Conservation (phyloP, 1,140 invertebrate species). For the Drosophila tropicalis region DNA sequence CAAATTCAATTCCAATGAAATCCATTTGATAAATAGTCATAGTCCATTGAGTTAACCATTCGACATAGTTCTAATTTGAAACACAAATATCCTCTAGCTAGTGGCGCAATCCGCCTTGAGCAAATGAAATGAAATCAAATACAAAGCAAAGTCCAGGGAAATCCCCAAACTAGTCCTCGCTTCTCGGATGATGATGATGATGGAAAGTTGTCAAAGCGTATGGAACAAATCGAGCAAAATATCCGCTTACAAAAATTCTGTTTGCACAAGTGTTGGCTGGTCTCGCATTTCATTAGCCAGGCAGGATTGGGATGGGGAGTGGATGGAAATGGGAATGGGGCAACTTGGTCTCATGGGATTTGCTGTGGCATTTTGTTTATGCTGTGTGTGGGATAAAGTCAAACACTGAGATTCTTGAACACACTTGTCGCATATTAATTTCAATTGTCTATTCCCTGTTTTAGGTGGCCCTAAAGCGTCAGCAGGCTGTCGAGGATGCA, state of each 20-base stretch:
- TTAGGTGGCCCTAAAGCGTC: constrained; percentile 97
- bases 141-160: constrained; percentile 36
- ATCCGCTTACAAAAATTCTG: constrained; percentile 72
- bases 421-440: constrained; percentile 83
- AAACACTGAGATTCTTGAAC: constrained; percentile 54
- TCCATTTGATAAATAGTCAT: constrained; percentile 8
- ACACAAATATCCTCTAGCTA: constrained; percentile 56
- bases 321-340: background rate
- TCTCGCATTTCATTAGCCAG: constrained; percentile 62
- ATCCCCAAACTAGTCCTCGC: constrained; percentile 20
- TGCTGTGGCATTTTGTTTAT: constrained; percentile 39
- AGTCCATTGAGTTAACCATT: constrained; percentile 45
- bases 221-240: constrained; percentile 75
- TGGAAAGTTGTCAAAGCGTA: constrained; percentile 76
- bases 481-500: constrained; percentile 98
- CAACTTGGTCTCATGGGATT: constrained; percentile 58
- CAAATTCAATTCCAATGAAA: constrained; percentile 8
- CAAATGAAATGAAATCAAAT: constrained; percentile 65
- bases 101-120: background rate
- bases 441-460: constrained; percentile 66
- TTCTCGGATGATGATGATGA: constrained; percentile 58
- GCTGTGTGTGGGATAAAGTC: constrained; percentile 42
- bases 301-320: background rate
- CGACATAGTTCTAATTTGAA: constrained; percentile 58
- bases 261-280: constrained; percentile 78